Evolutionary conservation across 2,113 vertebrate genomes (phyloP), one percentile per base, ranked within the genome.

Genomic region (Ancistrus triradiatus): DNA sequence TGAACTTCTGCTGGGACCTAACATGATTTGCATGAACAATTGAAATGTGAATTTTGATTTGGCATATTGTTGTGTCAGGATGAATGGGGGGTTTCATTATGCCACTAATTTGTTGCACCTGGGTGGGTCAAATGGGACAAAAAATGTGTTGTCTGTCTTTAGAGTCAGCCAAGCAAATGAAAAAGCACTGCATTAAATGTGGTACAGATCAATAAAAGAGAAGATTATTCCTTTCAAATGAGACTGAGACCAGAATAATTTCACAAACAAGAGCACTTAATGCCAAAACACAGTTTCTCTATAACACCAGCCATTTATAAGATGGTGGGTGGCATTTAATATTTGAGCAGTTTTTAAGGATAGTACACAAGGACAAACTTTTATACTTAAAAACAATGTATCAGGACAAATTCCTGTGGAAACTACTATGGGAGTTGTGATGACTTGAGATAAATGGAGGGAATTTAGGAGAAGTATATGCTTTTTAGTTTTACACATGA

Each of bases 101-200:
- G 46, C 15, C 17, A 31, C 55, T 66, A 66, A 66, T 66, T 58
- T 58, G 55, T 66, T 42, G 35, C 53, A 66, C 64, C 44, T 66
- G 53, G 44, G 31, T 59, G 55, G 59, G 46, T 50, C 22, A 15
- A 50, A 66, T 28, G 56, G 33, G n/a, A n/a, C n/a, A 66, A 38
- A 58, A 58, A 49, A 33, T 63, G 53, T 50, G 64, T n/a, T 52
- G 52, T 49, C 52, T n/a, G 46, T 66, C 35, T 27, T 13, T 21
- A 38, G 18, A 31, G 15, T 47, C 46, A 50, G 52, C 40, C 27
- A 46, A 25, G 38, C 27, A 52, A 58, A 50, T 57, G 28, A 25
- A 57, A 35, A 49, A 53, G 44, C 56, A 57, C 44, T 38, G 52
- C 27, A 19, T 42, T n/a, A 28, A 15, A 50, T 40, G n/a, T n/a